Evolutionary conservation across 2,797 vertebrate genomes (phyloP).

Genomic region (Pantherophis alleghaniensis): DNA sequence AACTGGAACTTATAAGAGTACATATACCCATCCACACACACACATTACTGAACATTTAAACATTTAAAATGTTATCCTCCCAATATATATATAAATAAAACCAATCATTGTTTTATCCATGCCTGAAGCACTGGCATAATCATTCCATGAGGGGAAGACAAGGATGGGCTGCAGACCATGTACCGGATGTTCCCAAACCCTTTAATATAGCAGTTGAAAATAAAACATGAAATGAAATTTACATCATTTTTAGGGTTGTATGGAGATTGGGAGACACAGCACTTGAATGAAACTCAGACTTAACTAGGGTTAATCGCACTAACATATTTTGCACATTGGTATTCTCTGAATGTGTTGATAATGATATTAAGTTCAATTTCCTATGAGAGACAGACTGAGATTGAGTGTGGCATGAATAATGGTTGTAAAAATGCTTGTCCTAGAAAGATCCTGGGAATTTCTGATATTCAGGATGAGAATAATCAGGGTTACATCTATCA

Average conservation of each 20-base stretch:
- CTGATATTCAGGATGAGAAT: not conserved
- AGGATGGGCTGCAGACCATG: not conserved
- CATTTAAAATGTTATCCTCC: not conserved
- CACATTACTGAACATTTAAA: not conserved
- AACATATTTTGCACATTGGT: not conserved
- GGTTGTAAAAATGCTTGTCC: not conserved
- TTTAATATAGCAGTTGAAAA: not conserved
- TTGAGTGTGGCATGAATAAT: not conserved
- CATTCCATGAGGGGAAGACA: not conserved
- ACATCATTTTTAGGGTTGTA: not conserved
- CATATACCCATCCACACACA: not conserved
- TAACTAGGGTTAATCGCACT: not conserved
- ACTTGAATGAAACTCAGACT: not conserved
- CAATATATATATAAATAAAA: not conserved
- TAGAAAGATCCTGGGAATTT: not conserved
- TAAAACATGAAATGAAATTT: not conserved
- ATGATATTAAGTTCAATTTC: not conserved
- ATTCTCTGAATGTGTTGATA: not conserved
- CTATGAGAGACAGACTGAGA: not conserved
- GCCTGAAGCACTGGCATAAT: not conserved
- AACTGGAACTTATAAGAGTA: not conserved
- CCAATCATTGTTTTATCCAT: not conserved
- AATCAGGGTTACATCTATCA: not conserved
- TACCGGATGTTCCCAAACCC: not conserved
- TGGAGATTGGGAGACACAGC: not conserved